Evolutionary conservation across 2,888 invertebrate genomes (phyloP).

Genomic region (Scaptomyza polygonia): DNA sequence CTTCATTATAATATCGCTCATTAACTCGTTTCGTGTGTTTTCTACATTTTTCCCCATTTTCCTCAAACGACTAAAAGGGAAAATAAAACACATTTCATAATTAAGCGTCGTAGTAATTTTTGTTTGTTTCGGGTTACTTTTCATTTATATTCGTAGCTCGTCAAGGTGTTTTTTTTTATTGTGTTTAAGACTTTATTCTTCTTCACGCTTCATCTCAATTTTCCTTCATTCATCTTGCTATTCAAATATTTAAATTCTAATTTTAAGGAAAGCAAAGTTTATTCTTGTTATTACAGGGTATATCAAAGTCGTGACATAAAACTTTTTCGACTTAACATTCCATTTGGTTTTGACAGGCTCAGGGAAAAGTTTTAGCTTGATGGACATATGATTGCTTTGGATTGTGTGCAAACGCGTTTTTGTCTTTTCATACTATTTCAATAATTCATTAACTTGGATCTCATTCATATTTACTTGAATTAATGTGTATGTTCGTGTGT

Average conservation of each 20-base stretch:
- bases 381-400: slow-evolving; percentile 68
- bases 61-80: slow-evolving; percentile 20
- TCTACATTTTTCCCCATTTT: slow-evolving; percentile 52
- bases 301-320: neutral
- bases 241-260: too few relatives aligned
- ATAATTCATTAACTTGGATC: slow-evolving; percentile 60
- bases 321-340: neutral
- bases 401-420: slow-evolving; percentile 32
- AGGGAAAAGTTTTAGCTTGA: slow-evolving; percentile 41
- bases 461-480: slow-evolving; percentile 48
- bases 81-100: slow-evolving; percentile 79
- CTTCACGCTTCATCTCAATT: slow-evolving; percentile 24
- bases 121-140: slow-evolving; percentile 60
- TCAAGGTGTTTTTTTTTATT: slow-evolving; percentile 3
- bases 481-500: neutral
- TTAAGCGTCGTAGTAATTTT: slow-evolving; percentile 78
- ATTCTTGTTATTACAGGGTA: slow-evolving; percentile 39
- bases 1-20: slow-evolving; percentile 76
- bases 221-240: too few relatives aligned
- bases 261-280: too few relatives aligned
- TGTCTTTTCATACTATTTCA: slow-evolving; percentile 64
- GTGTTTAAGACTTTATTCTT: slow-evolving; percentile 38
- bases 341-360: slow-evolving; percentile 31
- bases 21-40: slow-evolving; percentile 69
- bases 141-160: slow-evolving; percentile 13